These are phyloP conservation scores for Halictus rubicundus DNA, from an alignment of 1,140 invertebrate genomes.

Conservation along the genomic window DNA sequence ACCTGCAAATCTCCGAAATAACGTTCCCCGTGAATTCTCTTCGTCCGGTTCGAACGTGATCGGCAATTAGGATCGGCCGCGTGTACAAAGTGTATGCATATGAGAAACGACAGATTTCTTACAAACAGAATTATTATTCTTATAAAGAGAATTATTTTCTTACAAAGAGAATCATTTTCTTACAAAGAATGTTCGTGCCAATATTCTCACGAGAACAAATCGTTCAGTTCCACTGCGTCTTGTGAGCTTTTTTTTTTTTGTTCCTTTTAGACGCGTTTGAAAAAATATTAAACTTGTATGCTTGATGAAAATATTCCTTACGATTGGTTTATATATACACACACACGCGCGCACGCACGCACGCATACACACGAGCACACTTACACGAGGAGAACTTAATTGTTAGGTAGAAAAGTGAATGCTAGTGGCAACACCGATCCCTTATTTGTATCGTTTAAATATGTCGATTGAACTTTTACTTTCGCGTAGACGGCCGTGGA, in stretches of 20 bases:
- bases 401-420: too few species aligned
- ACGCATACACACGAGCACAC: not conserved
- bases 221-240: too few species aligned
- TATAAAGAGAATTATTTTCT: not conserved
- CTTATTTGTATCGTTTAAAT: too few species aligned
- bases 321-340: not conserved
- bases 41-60: not conserved
- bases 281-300: not conserved
- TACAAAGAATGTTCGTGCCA: too few species aligned
- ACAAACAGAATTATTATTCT: not conserved
- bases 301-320: not conserved
- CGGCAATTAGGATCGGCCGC: too few species aligned
- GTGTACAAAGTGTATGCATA: not conserved
- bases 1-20: not conserved
- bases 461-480: too few species aligned
- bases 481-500: too few species aligned
- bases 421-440: too few species aligned
- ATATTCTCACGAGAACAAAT: too few species aligned
- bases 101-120: not conserved
- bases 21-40: not conserved
- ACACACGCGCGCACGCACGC: not conserved
- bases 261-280: not conserved
- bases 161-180: not conserved
- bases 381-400: too few species aligned
- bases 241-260: too few species aligned